phyloP scores from a whole-genome alignment of 2,113 vertebrate species.

The Pionites leucogaster region DNA sequence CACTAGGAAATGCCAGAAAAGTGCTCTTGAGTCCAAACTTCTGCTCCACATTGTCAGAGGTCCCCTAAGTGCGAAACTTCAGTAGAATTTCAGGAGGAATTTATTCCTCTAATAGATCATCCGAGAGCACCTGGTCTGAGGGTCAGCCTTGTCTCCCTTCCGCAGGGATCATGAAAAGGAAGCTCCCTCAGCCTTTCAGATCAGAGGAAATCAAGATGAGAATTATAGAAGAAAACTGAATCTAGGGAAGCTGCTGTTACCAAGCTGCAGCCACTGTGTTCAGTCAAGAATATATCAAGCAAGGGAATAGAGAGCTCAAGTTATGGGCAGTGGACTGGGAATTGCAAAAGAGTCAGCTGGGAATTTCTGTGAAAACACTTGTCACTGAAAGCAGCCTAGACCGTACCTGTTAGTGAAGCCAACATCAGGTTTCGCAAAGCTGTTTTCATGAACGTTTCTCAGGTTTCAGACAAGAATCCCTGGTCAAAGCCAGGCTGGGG shows the following conservation, averaged over 20 bases:
- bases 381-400: not conserved
- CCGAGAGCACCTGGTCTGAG: not conserved
- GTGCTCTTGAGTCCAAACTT: not conserved
- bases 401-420: not conserved
- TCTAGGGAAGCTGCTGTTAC: not conserved
- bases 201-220: not conserved
- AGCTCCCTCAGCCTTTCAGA: not conserved
- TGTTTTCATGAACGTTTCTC: not conserved
- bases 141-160: not conserved
- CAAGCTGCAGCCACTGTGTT: not conserved
- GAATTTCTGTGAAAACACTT: not conserved
- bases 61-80: not conserved
- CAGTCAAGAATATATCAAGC: not conserved
- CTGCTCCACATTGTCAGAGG: not conserved
- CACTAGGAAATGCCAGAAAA: not conserved
- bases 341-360: not conserved
- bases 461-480: not conserved
- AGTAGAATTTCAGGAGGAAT: not conserved
- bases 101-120: not conserved
- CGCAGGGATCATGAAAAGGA: not conserved
- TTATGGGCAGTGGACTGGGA: not conserved
- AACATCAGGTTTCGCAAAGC: not conserved
- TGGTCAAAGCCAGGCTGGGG: not conserved
- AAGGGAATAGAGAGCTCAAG: not conserved
- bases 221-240: not conserved